Evolutionary conservation across 2,113 vertebrate genomes (phyloP), one percentile per base, ranked within the genome.

Genomic region (Alligator sinensis): DNA sequence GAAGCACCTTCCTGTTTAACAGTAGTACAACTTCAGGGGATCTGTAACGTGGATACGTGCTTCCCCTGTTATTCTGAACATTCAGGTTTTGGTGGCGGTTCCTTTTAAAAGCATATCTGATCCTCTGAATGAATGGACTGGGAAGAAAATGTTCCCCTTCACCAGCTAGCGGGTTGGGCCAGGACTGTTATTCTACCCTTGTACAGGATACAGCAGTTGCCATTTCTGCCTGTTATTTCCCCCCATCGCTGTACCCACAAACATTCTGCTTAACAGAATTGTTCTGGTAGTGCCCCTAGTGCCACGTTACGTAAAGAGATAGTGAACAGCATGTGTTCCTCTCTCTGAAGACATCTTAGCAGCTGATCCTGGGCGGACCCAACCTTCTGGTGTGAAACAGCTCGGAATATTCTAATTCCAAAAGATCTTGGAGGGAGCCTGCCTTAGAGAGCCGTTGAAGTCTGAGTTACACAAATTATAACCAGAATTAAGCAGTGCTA

Each of bases 201-300:
- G 58, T 22, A 30, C 11, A n/a, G 28, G n/a, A 28, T 15, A 5
- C 18, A 22, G 7, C 12, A 5, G 17, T 78, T 22, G 19, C 19
- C 28, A 59, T 24, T 59, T 19, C 12, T 30, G 58, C 38, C 4
- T n/a, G 19, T 30, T 19, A 30, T 13, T 19, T 22, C 28, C 7
- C 1, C 6, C 58, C 11, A 11, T 34, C 4, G 6, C 5, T 8
- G 28, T n/a, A 25, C 3, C 11, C 66, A n/a, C 27, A 70, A 1
- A 10, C 66, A 19, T 70, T 70, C 66, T 70, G n/a, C n/a, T 18
- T 70, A 10, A 5, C 66, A 10, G 16, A 68, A 19, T 70, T 27
- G 9, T 77, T 58, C 27, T n/a, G 11, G 55, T 13, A 25, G 12
- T 34, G 19, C n/a, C 11, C 10, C 21, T 57, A 9, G 4, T 4